phyloP scores from a whole-genome alignment of 2,797 vertebrate species.

The Periophthalmus magnuspinnatus region DNA sequence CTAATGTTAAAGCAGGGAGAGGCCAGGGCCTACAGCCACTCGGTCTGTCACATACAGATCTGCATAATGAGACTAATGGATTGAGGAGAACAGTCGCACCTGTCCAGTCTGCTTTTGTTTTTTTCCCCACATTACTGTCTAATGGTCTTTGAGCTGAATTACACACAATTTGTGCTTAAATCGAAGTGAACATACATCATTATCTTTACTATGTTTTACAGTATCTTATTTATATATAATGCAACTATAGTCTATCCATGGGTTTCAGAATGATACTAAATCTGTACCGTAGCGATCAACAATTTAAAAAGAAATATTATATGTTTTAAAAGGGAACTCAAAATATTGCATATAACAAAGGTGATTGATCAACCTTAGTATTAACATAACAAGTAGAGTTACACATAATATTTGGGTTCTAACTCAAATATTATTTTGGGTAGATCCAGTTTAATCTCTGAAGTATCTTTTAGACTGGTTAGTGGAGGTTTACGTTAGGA shows the following conservation, averaged over 20 bases:
- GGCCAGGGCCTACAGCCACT: constrained; percentile 26
- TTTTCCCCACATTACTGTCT: constrained; percentile 10
- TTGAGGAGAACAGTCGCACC: constrained; percentile 34
- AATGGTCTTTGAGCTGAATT: not conserved
- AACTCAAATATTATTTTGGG: not conserved
- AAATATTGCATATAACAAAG: not conserved
- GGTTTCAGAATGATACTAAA: too few species aligned
- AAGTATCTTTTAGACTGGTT: not conserved
- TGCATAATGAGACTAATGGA: constrained; percentile 55
- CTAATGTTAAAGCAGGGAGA: constrained; percentile 26
- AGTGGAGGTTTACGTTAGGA: not conserved
- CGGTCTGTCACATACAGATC: constrained; percentile 26
- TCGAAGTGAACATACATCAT: not conserved
- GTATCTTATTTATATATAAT: too few species aligned
- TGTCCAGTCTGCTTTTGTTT: constrained; percentile 33
- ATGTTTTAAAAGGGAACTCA: too few species aligned
- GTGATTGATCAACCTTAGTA: not conserved
- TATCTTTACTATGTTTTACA: too few species aligned
- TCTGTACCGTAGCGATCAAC: too few species aligned
- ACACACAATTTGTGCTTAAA: not conserved
- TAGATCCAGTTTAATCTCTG: not conserved
- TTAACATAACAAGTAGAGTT: not conserved
- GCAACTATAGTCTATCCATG: too few species aligned
- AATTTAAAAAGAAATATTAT: too few species aligned
- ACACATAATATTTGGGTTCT: too few species aligned